Evolutionary conservation across 2,113 vertebrate genomes (phyloP), one percentile per base, ranked within the genome.

Genomic region (Podilymbus podiceps): DNA sequence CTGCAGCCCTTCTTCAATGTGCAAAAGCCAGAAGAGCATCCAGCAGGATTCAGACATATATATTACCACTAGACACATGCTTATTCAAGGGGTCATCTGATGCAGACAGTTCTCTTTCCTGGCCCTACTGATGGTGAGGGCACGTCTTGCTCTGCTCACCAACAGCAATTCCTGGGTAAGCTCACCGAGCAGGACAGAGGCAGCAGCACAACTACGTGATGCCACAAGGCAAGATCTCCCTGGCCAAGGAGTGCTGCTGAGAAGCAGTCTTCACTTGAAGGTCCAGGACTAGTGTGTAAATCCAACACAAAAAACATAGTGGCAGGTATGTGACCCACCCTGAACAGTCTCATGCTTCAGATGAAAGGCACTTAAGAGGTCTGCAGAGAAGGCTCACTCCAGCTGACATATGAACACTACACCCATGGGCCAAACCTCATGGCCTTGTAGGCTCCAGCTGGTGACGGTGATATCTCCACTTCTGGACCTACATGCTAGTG

Each of bases 171-270:
- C 31, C 82, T 62, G 30, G 38, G 8, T 38, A 38, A 90, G 47
- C 31, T 75, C 46, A 71, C 46, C 6, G 3, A 76, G 42, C 12
- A 46, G 24, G 9, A 77, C 8, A 76, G 31, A 25, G 8, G 14
- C 38, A 59, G 64, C 64, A 19, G 19, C 1, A 0, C 58, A 88
- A 38, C 58, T 14, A 46, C 1, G 0, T 40, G 52, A 42, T 78
- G 33, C 30, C 67, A 59, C 46, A 18, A 49, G 40, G 25, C 22
- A 73, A 88, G 40, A 30, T 3, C 31, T 46, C 15, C 15, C 40
- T 44, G 9, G n/a, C 19, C 40, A 73, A 84, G 8, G 30, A 49
- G 8, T 53, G 33, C 52, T 1, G 0, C 33, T 6, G 2, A 76
- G 44, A 40, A 78, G 58, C 25, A 72, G 21, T 28, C 59, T 67